A percentile compares a stretch with the other conserved stretches of the same genome.
phyloP scores from a whole-genome alignment of 1,140 invertebrate species.

The Eurosta solidaginis region DNA sequence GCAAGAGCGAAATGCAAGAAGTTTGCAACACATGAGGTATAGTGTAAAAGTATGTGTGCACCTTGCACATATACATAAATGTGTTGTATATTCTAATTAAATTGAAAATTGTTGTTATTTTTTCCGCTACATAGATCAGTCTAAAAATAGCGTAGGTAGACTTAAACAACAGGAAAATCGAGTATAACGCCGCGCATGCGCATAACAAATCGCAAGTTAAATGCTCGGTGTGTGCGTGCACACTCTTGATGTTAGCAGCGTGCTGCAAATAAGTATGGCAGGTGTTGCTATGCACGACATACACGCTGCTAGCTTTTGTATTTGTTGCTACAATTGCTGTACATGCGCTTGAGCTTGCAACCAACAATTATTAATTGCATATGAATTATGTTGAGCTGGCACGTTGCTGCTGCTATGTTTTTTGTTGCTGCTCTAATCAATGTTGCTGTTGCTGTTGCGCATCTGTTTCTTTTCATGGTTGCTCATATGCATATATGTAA shows the following conservation, averaged over 20 bases:
- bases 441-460: background rate
- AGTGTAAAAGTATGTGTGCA: background rate
- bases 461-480: background rate
- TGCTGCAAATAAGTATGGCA: slow-evolving; percentile 14
- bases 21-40: background rate
- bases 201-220: slow-evolving; percentile 21
- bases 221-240: background rate
- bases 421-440: background rate
- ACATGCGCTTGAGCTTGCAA: slow-evolving; percentile 45
- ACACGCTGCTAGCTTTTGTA: background rate
- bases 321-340: background rate
- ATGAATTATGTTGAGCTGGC: slow-evolving; percentile 45
- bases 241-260: background rate
- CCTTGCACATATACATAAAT: no score
- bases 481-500: background rate
- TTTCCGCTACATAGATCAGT: no score
- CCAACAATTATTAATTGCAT: slow-evolving; percentile 58
- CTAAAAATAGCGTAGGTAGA: background rate
- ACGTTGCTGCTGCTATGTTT: background rate
- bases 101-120: background rate
- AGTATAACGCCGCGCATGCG: slow-evolving; percentile 7
- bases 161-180: slow-evolving; percentile 16
- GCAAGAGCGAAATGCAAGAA: background rate
- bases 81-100: slow-evolving; percentile 7
- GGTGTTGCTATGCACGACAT: slow-evolving; percentile 5